These are phyloP conservation scores for Nycticorax nycticorax DNA, from an alignment of 2,113 vertebrate species.

Conservation along the genomic window DNA sequence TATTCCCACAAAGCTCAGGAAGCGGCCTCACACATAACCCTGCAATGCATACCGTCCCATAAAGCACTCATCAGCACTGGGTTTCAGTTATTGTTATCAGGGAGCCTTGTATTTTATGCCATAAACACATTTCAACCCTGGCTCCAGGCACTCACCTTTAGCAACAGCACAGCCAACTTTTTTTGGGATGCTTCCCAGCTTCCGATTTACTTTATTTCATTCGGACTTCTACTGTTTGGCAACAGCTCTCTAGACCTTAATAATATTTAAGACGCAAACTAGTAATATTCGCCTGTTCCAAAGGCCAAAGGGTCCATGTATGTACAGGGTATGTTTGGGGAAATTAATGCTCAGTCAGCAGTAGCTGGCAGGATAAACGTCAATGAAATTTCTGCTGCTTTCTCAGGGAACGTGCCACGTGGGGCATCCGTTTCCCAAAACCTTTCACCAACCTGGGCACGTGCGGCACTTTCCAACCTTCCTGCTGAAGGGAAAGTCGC, in stretches of 20 bases:
- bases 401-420: neutral
- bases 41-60: neutral
- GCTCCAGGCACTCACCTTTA: neutral
- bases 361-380: neutral
- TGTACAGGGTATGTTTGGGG: neutral
- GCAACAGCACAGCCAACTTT: neutral
- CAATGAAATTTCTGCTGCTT: slow-evolving; percentile 18
- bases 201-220: neutral
- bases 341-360: slow-evolving; percentile 13
- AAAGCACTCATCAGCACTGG: neutral
- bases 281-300: neutral
- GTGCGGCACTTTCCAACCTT: neutral
- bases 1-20: neutral
- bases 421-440: slow-evolving; percentile 36
- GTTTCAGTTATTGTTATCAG: neutral
- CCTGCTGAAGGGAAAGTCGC: neutral
- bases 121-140: neutral
- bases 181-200: neutral
- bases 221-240: neutral
- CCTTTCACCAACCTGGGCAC: slow-evolving; percentile 2
- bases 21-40: neutral
- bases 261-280: neutral
- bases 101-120: neutral
- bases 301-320: neutral
- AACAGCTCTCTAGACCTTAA: neutral